These are phyloP conservation scores for Hyposoter didymator DNA, from an alignment of 2,888 invertebrate species.

Conservation along the genomic window DNA sequence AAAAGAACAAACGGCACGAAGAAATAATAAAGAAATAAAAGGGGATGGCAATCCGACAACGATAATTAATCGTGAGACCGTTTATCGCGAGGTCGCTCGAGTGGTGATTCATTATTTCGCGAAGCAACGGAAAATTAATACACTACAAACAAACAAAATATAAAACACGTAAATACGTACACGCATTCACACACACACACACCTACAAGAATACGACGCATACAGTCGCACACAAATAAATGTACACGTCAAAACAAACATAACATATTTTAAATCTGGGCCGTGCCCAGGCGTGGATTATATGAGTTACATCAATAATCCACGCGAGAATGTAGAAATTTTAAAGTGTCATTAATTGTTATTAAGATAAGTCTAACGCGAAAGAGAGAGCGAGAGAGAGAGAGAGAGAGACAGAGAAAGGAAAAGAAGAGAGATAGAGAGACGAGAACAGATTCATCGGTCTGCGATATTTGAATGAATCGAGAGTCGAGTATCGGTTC, in stretches of 20 bases:
- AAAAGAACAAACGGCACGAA: conserved; percentile 60
- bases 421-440: conserved; percentile 50
- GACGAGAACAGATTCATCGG: conserved; percentile 17
- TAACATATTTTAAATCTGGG: conserved; percentile 73
- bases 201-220: conserved; percentile 27
- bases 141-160: conserved; percentile 34
- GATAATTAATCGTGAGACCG: conserved; percentile 70
- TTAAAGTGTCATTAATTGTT: conserved; percentile 82
- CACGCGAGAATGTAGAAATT: conserved; percentile 82
- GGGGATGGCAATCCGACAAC: conserved; percentile 63
- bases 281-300: conserved; percentile 76
- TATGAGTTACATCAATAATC: conserved; percentile 72
- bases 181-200: conserved; percentile 15
- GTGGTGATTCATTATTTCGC: conserved; percentile 68
- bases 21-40: conserved; percentile 55
- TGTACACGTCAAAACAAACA: conserved; percentile 11
- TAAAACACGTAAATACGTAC: conserved; percentile 14
- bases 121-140: conserved; percentile 65
- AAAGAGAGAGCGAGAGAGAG: conserved; percentile 68
- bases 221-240: conserved; percentile 16
- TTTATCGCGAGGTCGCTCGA: conserved; percentile 71
- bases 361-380: conserved; percentile 78
- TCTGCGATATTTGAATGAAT: conserved; percentile 58
- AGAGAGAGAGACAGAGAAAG: conserved; percentile 65
- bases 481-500: conserved; percentile 69